Evolutionary conservation across 2,888 invertebrate genomes (phyloP).

Genomic region (Orthonychiurus folsomi): DNA sequence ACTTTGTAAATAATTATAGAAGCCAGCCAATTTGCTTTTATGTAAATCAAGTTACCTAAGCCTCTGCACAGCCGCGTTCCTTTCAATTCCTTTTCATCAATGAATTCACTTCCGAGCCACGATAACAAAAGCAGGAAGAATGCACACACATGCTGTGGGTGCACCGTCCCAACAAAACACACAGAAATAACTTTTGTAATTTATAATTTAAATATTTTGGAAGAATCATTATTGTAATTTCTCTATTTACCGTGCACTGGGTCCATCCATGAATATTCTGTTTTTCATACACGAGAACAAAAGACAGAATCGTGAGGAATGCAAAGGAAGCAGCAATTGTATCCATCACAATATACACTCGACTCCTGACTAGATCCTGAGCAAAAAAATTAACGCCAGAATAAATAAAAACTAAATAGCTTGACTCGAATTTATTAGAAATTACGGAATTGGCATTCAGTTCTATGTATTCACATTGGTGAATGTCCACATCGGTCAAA

Average conservation of each 20-base stretch:
- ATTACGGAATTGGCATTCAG: too few species aligned
- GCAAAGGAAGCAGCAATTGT: neutral
- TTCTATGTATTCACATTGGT: too few species aligned
- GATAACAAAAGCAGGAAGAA: neutral
- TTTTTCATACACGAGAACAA: neutral
- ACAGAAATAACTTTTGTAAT: too few species aligned
- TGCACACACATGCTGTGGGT: neutral
- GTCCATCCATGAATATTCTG: constrained; percentile 2
- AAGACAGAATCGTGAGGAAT: neutral
- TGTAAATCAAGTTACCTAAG: neutral
- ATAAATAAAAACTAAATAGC: too few species aligned
- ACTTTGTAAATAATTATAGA: neutral
- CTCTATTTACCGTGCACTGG: neutral
- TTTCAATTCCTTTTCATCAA: neutral
- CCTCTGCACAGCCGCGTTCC: neutral
- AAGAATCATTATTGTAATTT: too few species aligned
- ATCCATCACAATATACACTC: neutral
- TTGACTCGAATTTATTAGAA: too few species aligned
- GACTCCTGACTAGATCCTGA: neutral
- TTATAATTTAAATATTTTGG: too few species aligned
- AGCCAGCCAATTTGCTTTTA: neutral
- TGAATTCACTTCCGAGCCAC: neutral
- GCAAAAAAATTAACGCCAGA: too few species aligned
- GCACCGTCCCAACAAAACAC: too few species aligned
- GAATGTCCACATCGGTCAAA: too few species aligned